phyloP scores from a whole-genome alignment of 2,113 vertebrate species.

The Halichoeres trimaculatus region DNA sequence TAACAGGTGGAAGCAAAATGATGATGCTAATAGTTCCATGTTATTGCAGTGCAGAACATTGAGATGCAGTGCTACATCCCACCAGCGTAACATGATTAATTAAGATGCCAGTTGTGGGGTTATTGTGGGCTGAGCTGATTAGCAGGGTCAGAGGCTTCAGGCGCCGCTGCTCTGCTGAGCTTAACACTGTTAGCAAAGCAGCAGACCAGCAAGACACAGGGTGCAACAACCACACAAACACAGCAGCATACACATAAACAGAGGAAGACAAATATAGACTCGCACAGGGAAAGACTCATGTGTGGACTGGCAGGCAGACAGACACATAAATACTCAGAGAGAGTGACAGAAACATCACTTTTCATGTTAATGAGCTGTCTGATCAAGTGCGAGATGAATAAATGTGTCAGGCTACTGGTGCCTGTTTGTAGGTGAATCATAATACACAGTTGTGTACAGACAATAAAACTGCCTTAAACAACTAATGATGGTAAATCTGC shows the following conservation, averaged over 20 bases:
- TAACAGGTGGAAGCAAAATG: constrained; percentile 4
- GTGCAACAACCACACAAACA: constrained; percentile 9
- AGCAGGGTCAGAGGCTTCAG: constrained; percentile 55
- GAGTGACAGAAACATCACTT: constrained; percentile 57
- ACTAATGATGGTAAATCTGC: constrained; percentile 20
- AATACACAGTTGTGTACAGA: constrained; percentile 25
- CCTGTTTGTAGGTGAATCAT: constrained; percentile 29
- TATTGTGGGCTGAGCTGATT: constrained; percentile 64
- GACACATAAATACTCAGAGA: constrained; percentile 40
- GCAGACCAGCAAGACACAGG: constrained; percentile 35
- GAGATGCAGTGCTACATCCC: constrained; percentile 39
- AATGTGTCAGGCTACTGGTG: constrained; percentile 20
- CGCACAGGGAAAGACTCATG: constrained; percentile 16
- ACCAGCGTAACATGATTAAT: constrained; percentile 54
- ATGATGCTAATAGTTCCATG: constrained; percentile 43
- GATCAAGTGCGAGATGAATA: constrained; percentile 65
- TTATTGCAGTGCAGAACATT: constrained; percentile 30
- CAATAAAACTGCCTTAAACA: constrained; percentile 37
- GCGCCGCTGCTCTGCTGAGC: constrained; percentile 38
- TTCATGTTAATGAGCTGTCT: constrained; percentile 69
- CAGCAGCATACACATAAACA: constrained; percentile 3
- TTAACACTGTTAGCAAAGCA: constrained; percentile 38
- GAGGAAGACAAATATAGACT: constrained; percentile 29
- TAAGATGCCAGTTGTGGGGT: constrained; percentile 47
- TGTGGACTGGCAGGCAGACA: constrained; percentile 43